Evolutionary conservation across 2,113 vertebrate genomes (phyloP).

Genomic region (Alces alces): DNA sequence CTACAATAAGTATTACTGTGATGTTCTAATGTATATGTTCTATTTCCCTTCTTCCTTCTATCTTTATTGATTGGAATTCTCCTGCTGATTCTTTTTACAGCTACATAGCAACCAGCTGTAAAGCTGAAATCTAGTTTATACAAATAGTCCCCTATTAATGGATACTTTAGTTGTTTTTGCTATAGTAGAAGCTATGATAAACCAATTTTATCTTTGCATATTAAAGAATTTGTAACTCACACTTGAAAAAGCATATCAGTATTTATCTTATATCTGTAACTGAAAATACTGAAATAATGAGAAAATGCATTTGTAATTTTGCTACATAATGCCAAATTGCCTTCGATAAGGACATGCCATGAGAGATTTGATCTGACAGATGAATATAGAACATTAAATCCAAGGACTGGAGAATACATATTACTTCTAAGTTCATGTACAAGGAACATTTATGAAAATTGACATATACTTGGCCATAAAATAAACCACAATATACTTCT

Average conservation of each 20-base stretch:
- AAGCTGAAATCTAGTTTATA: background rate
- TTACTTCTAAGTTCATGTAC: background rate
- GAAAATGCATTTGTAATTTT: background rate
- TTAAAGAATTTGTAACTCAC: background rate
- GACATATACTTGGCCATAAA: background rate
- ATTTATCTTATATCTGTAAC: background rate
- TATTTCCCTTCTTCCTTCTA: background rate
- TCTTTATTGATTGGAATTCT: background rate
- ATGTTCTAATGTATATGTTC: background rate
- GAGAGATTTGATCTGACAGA: background rate
- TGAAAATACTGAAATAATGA: background rate
- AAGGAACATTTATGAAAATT: conserved; percentile 15
- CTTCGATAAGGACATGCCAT: background rate
- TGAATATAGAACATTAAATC: background rate
- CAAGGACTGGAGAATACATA: background rate
- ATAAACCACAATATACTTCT: background rate
- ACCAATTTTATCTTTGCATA: background rate
- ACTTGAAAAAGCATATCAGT: background rate
- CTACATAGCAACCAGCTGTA: background rate
- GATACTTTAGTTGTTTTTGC: background rate
- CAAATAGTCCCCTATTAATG: background rate
- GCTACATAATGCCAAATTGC: background rate
- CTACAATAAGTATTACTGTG: background rate
- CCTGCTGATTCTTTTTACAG: background rate
- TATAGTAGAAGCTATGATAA: background rate